A percentile compares a stretch with the other conserved stretches of the same genome.
Conservation (phyloP, 2,797 vertebrate genomes). For the Sebastes aleutianus region DNA sequence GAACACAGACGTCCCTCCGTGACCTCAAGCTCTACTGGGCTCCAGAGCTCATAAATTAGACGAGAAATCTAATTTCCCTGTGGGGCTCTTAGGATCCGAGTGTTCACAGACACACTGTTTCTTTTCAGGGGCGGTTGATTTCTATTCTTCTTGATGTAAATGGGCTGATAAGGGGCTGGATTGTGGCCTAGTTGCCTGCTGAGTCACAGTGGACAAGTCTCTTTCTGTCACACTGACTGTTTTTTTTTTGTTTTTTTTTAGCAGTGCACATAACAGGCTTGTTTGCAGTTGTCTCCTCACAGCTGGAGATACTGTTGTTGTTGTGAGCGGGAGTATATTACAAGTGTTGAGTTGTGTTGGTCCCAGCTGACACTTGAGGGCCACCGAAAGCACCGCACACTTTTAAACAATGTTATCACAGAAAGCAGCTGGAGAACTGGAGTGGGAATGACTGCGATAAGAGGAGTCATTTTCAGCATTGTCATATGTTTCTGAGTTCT, state of each 20-base stretch:
- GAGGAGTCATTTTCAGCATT: constrained; percentile 29
- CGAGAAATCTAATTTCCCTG: constrained; percentile 76
- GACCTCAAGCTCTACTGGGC: constrained; percentile 60
- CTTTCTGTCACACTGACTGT: constrained; percentile 36
- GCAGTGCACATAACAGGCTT: constrained; percentile 21
- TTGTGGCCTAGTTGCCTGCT: constrained; percentile 65
- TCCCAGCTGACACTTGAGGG: constrained; percentile 11
- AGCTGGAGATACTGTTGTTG: constrained; percentile 14
- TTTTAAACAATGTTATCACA: constrained; percentile 67
- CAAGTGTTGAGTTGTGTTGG: constrained; percentile 5
- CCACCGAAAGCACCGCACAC: constrained; percentile 21
- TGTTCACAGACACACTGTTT: constrained; percentile 53
- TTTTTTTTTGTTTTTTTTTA: not conserved
- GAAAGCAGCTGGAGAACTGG: constrained; percentile 52
- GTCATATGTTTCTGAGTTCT: constrained; percentile 27
- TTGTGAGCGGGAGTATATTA: constrained; percentile 17
- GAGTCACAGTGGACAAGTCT: constrained; percentile 62
- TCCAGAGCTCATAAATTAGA: constrained; percentile 76
- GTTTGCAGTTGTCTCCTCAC: constrained; percentile 10
- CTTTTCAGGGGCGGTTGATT: constrained; percentile 63
- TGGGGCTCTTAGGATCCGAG: constrained; percentile 62
- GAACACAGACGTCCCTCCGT: constrained; percentile 44
- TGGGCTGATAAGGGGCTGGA: constrained; percentile 64
- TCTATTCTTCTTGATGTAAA: constrained; percentile 74
- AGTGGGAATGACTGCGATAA: constrained; percentile 39